These are phyloP conservation scores for Notothenia rossii DNA, from an alignment of 2,113 vertebrate genomes.

Conservation along the genomic window DNA sequence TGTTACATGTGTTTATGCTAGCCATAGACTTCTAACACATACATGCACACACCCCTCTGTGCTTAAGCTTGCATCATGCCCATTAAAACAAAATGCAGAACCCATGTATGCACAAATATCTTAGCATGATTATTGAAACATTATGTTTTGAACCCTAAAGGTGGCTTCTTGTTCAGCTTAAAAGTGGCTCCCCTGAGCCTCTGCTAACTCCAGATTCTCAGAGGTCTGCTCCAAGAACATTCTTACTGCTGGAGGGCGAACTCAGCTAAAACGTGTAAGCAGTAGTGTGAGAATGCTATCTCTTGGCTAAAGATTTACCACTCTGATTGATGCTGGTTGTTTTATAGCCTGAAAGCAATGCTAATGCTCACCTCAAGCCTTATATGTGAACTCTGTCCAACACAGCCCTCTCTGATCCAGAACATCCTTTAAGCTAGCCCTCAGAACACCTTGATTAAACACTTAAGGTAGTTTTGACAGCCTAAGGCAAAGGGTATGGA, in stretches of 20 bases:
- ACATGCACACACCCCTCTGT: background rate
- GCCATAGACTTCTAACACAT: background rate
- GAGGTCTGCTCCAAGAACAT: too few relatives aligned
- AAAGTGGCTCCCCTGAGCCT: too few relatives aligned
- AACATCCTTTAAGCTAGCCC: conserved; percentile 27
- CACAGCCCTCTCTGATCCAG: conserved; percentile 18
- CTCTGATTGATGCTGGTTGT: conserved; percentile 49
- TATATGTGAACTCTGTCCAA: conserved; percentile 14
- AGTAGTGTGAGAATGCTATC: conserved; percentile 13
- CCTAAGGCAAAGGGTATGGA: background rate
- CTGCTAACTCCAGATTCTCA: too few relatives aligned
- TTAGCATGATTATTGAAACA: conserved; percentile 11
- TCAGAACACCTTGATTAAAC: conserved; percentile 39
- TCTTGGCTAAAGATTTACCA: conserved; percentile 17
- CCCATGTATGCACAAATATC: background rate
- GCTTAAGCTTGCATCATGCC: background rate
- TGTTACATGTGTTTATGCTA: background rate
- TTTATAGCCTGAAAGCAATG: conserved; percentile 30
- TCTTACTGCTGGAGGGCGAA: background rate
- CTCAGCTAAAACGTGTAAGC: conserved; percentile 16
- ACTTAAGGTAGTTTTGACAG: background rate
- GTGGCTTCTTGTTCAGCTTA: too few relatives aligned
- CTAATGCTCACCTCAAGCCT: conserved; percentile 9
- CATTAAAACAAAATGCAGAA: background rate
- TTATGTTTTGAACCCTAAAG: background rate